These are phyloP conservation scores for Nannoperca obscura DNA, from an alignment of 2,797 vertebrate genomes.

Conservation along the genomic window DNA sequence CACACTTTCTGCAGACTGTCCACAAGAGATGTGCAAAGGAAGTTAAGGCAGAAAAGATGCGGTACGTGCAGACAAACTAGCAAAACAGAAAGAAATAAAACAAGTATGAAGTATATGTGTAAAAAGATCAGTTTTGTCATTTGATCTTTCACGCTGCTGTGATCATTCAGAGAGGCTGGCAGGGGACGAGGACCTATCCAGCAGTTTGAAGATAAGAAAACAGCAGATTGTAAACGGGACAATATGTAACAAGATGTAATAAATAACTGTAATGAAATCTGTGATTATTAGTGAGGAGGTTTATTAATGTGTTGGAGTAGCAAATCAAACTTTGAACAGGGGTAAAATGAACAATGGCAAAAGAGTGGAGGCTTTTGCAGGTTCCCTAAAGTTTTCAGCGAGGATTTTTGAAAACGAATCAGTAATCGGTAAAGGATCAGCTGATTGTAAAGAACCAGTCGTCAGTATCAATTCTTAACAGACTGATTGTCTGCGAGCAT, in stretches of 20 bases:
- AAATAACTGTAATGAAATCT: not conserved
- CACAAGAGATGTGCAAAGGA: not conserved
- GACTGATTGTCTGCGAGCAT: not conserved
- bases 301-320: not conserved
- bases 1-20: not conserved
- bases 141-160: not conserved
- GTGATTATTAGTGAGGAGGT: not conserved
- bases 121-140: not conserved
- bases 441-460: slow-evolving; percentile 1
- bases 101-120: not conserved
- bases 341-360: not conserved
- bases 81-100: not conserved
- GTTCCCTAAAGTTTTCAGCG: not conserved
- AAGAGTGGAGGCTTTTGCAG: not conserved
- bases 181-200: not conserved
- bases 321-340: not conserved
- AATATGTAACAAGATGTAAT: not conserved
- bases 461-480: not conserved
- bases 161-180: not conserved
- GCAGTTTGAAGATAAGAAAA: not conserved
- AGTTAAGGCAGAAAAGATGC: not conserved
- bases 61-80: slow-evolving; percentile 33
- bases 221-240: not conserved
- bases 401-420: not conserved
- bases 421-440: not conserved